phyloP scores from a whole-genome alignment of 2,797 vertebrate species.

The Tenualosa ilisha region DNA sequence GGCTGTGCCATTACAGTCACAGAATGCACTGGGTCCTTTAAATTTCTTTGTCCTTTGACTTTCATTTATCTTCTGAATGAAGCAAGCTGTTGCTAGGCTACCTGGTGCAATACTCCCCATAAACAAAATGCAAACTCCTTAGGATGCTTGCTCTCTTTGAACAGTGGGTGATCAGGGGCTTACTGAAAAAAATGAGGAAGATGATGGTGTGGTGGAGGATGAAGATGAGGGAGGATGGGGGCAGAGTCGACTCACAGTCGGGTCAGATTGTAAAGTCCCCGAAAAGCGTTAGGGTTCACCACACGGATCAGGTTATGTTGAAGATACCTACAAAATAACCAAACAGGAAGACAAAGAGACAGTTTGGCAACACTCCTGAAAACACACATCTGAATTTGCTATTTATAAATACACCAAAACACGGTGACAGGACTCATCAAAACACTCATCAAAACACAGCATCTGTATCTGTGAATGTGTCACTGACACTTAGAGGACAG shows the following conservation, averaged over 20 bases:
- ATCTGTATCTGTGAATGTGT: background rate
- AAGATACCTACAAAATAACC: conserved; percentile 77
- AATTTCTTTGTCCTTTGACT: background rate
- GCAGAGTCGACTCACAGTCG: conserved; percentile 85
- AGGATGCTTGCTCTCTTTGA: background rate
- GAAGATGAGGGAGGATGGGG: background rate
- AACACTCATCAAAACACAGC: background rate
- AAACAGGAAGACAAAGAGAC: background rate
- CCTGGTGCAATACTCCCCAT: background rate
- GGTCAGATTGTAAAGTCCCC: conserved; percentile 86
- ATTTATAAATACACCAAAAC: background rate
- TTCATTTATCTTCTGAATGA: background rate
- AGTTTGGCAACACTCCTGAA: background rate
- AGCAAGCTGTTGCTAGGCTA: background rate
- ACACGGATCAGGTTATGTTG: conserved; percentile 87
- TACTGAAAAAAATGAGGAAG: background rate
- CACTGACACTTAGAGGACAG: background rate
- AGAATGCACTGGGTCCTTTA: background rate
- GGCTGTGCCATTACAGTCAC: background rate
- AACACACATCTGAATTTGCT: background rate
- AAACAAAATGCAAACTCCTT: background rate
- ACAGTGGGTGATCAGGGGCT: background rate
- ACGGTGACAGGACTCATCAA: background rate
- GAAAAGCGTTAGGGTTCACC: conserved; percentile 84
- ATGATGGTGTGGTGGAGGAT: background rate